Percentiles rank a stretch among this genome's conserved stretches.
These are phyloP conservation scores for Schizaphis graminum DNA, from an alignment of 2,888 invertebrate species.

Conservation along the genomic window DNA sequence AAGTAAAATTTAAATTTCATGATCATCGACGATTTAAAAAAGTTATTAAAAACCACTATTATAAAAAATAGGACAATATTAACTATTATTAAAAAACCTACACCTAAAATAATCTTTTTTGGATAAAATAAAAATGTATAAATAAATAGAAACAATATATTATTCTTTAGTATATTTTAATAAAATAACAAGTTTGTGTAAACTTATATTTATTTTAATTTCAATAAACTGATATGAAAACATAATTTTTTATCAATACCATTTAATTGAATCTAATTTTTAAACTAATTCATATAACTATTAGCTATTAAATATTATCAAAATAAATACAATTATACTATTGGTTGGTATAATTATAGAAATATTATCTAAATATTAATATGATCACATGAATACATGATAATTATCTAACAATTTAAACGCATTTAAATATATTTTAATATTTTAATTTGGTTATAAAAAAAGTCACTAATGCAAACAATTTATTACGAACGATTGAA, in stretches of 20 bases:
- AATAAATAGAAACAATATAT: not conserved
- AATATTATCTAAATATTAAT: not conserved
- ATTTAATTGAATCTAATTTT: not conserved
- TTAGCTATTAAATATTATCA: not conserved
- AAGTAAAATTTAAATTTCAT: not conserved
- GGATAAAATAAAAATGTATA: not conserved
- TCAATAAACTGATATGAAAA: not conserved
- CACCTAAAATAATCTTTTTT: not conserved
- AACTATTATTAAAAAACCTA: not conserved
- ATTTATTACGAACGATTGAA: not conserved
- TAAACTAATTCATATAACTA: not conserved
- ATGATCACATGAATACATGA: not conserved
- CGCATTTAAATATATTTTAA: not conserved
- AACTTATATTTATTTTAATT: not conserved
- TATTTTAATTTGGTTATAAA: not conserved
- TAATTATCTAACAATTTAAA: not conserved
- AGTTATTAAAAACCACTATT: not conserved
- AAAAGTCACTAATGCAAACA: not conserved
- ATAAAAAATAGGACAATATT: not conserved
- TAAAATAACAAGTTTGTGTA: not conserved
- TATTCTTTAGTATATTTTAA: not conserved
- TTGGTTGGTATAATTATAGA: not conserved
- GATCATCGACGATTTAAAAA: not conserved
- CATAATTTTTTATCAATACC: not conserved
- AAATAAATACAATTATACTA: not conserved